phyloP scores from a whole-genome alignment of 2,888 invertebrate species.

The Augiades crinisus region DNA sequence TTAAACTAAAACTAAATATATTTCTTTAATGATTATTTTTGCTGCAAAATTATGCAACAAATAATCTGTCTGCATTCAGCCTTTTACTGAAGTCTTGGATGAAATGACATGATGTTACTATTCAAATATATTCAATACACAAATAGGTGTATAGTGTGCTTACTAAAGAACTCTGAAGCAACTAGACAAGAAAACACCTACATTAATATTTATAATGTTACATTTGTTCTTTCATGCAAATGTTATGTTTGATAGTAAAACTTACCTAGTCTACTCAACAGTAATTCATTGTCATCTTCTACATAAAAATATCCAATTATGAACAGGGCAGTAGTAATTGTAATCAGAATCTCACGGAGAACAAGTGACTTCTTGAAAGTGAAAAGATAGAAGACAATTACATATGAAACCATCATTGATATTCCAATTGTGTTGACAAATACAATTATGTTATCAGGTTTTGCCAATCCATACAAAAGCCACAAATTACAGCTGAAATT shows the following conservation, averaged over 20 bases:
- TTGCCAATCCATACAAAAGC: slow-evolving; percentile 90
- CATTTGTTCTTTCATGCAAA: too few species aligned
- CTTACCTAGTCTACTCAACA: slow-evolving; percentile 84
- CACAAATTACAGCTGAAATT: slow-evolving; percentile 87
- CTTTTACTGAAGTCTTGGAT: too few species aligned
- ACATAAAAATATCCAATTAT: slow-evolving; percentile 82
- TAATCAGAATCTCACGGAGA: slow-evolving; percentile 82
- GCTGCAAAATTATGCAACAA: too few species aligned
- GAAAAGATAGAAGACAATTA: slow-evolving; percentile 86
- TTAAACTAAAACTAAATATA: too few species aligned
- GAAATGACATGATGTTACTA: too few species aligned
- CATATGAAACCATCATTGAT: slow-evolving; percentile 86
- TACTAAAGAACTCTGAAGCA: too few species aligned
- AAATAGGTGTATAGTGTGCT: too few species aligned
- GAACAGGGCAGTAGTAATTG: slow-evolving; percentile 73
- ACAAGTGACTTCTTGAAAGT: slow-evolving; percentile 86
- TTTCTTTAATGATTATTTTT: too few species aligned
- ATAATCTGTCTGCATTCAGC: too few species aligned
- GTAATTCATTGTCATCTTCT: slow-evolving; percentile 74
- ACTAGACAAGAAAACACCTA: too few species aligned
- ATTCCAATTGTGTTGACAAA: slow-evolving; percentile 89
- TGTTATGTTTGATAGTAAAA: slow-evolving; percentile 2
- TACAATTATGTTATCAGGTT: slow-evolving; percentile 86
- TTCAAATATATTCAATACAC: too few species aligned
- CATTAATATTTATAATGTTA: too few species aligned